phyloP scores from a whole-genome alignment of 2,888 invertebrate genomes.

The Apamea monoglypha region DNA sequence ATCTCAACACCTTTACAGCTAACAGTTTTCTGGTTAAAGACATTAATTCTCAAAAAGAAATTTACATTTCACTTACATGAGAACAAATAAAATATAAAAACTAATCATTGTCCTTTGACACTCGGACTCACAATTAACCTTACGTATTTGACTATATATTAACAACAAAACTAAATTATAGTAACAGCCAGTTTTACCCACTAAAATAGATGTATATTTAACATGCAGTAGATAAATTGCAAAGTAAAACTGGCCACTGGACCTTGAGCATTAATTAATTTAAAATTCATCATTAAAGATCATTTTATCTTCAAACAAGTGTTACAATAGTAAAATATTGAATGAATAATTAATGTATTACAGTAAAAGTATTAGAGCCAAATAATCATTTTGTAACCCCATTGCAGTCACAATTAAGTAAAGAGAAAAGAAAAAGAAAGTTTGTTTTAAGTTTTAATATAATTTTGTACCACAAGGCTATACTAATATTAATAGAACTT shows the following conservation, averaged over 20 bases:
- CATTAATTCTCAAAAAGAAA: too few relatives aligned
- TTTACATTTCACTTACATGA: too few relatives aligned
- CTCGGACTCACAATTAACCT: too few relatives aligned
- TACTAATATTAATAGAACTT: conserved; percentile 9
- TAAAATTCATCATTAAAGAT: not conserved
- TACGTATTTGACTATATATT: too few relatives aligned
- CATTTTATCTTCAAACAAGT: not conserved
- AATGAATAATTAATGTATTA: not conserved
- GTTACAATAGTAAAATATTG: not conserved
- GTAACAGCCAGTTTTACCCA: not conserved
- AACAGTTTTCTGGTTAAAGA: too few relatives aligned
- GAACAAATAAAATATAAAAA: too few relatives aligned
- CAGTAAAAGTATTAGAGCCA: not conserved
- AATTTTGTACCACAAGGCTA: not conserved
- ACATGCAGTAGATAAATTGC: conserved; percentile 6
- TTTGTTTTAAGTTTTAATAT: not conserved
- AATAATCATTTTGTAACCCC: not conserved
- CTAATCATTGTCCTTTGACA: too few relatives aligned
- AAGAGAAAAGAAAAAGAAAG: not conserved
- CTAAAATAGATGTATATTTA: not conserved
- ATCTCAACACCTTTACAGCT: not conserved
- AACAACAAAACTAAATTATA: too few relatives aligned
- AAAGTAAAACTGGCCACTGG: not conserved
- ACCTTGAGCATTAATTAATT: conserved; percentile 28
- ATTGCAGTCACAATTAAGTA: not conserved